Evolutionary conservation across 2,888 invertebrate species (phyloP), one percentile per base, ranked within the genome.

Genomic region (Argyra leucocephala): DNA sequence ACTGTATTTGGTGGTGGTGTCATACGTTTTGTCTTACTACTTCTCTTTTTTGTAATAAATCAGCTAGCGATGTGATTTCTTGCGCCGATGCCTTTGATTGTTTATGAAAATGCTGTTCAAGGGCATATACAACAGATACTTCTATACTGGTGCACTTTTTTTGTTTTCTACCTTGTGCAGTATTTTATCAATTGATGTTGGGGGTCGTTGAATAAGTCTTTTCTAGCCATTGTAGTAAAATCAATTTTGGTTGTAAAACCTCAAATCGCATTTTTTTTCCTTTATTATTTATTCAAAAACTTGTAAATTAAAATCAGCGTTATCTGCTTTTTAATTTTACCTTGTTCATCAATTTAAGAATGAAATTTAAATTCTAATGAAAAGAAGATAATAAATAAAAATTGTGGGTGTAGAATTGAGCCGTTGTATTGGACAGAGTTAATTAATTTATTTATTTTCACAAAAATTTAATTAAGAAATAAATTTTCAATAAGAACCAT

Each of bases 71-170:
- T 63, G 94, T 87, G 78, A 99, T 99, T 84, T 99, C 99, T 82
- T 96, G 97, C 65, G 99, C 99, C 72, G 96, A 95, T 61, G 99
- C 99, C 83, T 99, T 99, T 68, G 97, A 96, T 83, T 98, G 97
- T 82, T 97, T 96, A 82, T 96, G 93, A 82, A 99, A 99, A 82
- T 99, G 97, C 80, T 93, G 94, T 81, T 99, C 99, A 67, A 99
- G 85, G 64, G 96, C 96, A 65, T 94, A 93, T 82, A 97, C 98
- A 66, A 97, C 96, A 64, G 96, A 94, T 73, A 97, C 96, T 82
- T 98, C 99, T 78, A 99, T 99, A 76, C 94, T 94, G 65, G 99
- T 99, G 76, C 99, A 88, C 88, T 99, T 99, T 90, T 99, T 99
- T 73, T 99, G 85, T 81, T 99, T 99, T 70, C 99, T 85, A 62